phyloP scores from a whole-genome alignment of 2,888 invertebrate species.

The Protodeltote pygarga region DNA sequence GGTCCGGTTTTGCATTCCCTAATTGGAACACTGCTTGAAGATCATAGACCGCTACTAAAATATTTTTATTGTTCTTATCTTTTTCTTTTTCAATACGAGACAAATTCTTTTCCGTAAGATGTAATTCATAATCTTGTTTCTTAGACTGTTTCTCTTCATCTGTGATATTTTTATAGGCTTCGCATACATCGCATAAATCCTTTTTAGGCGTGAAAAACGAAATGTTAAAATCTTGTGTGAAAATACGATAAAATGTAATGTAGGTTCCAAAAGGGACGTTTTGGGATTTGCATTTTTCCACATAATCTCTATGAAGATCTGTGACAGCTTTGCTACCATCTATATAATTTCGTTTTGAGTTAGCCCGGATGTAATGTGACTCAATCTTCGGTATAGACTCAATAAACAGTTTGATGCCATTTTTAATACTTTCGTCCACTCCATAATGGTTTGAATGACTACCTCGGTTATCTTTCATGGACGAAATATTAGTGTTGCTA shows the following conservation, averaged over 20 bases:
- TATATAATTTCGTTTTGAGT: slow-evolving; percentile 28
- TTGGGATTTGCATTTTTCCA: slow-evolving; percentile 26
- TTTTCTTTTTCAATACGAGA: slow-evolving; percentile 20
- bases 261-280: slow-evolving; percentile 12
- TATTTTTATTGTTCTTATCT: slow-evolving; percentile 15
- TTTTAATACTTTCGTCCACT: slow-evolving; percentile 15
- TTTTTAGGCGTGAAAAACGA: slow-evolving; percentile 40
- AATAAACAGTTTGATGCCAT: slow-evolving; percentile 10
- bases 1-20: too few relatives aligned
- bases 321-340: slow-evolving; percentile 35
- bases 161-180: slow-evolving; percentile 29
- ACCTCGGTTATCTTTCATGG: slow-evolving; percentile 12
- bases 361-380: slow-evolving; percentile 30
- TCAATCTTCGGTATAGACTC: slow-evolving; percentile 21
- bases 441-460: slow-evolving; percentile 2
- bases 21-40: slow-evolving; percentile 14
- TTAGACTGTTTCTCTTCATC: slow-evolving; percentile 14
- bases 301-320: slow-evolving; percentile 40
- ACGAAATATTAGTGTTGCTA: slow-evolving; percentile 34
- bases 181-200: slow-evolving; percentile 38
- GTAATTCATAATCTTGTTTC: slow-evolving; percentile 14
- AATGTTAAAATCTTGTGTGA: slow-evolving; percentile 42
- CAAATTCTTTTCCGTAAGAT: slow-evolving; percentile 8
- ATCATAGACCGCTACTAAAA: slow-evolving; percentile 14
- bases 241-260: slow-evolving; percentile 40